phyloP scores from a whole-genome alignment of 2,888 invertebrate genomes.

The Yponomeuta sedellus region DNA sequence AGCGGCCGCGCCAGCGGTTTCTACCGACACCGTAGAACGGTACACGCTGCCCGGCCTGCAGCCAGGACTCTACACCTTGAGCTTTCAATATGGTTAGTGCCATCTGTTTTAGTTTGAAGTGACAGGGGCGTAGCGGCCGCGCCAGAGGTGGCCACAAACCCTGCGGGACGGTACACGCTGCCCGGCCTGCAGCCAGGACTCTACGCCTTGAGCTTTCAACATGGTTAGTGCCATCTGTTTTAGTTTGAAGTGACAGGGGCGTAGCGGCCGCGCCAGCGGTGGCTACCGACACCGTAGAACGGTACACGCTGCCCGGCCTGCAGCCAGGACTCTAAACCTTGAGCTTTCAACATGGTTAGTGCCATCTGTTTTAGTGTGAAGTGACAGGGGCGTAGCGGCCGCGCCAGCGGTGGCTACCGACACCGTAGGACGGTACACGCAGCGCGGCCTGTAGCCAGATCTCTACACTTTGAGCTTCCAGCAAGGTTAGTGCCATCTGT shows the following conservation, averaged over 20 bases:
- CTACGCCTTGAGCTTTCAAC: no score
- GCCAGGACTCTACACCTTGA: constrained; percentile 83
- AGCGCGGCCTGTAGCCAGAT: no score
- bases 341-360: constrained; percentile 79
- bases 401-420: no score
- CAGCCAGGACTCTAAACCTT: constrained; percentile 85
- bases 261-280: constrained; percentile 80
- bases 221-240: no score
- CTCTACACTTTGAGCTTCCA: no score
- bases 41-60: constrained; percentile 88
- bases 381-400: no score
- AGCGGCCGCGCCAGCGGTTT: constrained; percentile 78
- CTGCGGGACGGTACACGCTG: no score
- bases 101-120: neutral
- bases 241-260: constrained; percentile 76
- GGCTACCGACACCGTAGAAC: constrained; percentile 81
- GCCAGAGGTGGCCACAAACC: no score
- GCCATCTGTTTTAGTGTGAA: neutral
- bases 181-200: no score
- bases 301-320: constrained; percentile 86
- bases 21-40: constrained; percentile 81
- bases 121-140: no score
- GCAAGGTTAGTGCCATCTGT: no score
- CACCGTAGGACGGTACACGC: no score
- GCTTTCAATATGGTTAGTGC: constrained; percentile 78